Conservation (phyloP, 2,797 vertebrate genomes). For the Scolopax rusticola region DNA sequence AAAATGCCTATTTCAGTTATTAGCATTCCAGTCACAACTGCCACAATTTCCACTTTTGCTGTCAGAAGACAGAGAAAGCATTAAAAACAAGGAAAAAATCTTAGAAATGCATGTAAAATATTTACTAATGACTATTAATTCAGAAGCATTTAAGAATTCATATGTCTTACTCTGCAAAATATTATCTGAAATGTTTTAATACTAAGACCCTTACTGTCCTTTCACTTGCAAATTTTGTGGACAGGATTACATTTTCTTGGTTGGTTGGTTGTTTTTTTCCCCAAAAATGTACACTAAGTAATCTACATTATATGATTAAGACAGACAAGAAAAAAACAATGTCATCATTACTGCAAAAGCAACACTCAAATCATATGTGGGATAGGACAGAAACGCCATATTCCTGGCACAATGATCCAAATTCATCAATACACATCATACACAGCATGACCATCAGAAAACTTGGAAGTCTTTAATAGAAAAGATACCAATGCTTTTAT, state of each 20-base stretch:
- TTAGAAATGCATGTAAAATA: background rate
- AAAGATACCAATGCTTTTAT: background rate
- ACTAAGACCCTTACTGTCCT: background rate
- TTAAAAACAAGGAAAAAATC: background rate
- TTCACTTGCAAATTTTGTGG: background rate
- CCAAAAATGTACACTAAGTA: background rate
- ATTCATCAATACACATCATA: rapidly evolving
- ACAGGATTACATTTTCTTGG: background rate
- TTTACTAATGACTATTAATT: constrained; percentile 34
- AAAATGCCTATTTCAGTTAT: background rate
- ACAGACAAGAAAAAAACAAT: background rate
- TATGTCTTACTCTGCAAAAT: background rate
- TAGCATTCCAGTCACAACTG: background rate
- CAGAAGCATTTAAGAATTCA: background rate
- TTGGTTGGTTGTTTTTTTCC: background rate
- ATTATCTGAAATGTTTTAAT: background rate
- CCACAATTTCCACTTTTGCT: background rate
- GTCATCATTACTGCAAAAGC: background rate
- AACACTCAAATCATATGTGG: background rate
- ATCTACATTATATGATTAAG: background rate
- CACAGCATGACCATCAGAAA: background rate
- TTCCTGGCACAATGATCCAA: background rate
- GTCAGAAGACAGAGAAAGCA: background rate
- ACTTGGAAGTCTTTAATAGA: background rate
- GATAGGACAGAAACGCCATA: background rate